phyloP scores from a whole-genome alignment of 2,888 invertebrate genomes.

The Athetis lepigone region DNA sequence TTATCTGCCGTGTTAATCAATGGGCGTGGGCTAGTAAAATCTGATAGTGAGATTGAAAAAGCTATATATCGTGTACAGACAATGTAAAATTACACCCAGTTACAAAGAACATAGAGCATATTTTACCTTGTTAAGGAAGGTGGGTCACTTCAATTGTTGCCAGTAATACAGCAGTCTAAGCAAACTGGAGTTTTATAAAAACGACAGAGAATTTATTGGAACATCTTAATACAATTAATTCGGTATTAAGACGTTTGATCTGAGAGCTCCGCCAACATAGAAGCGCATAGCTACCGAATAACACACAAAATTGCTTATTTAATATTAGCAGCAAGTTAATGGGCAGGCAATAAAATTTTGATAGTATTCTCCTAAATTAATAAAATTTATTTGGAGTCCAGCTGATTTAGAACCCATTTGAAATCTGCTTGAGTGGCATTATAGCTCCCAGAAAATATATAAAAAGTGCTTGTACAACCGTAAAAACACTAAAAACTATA shows the following conservation, averaged over 20 bases:
- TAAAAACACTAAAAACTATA: slow-evolving; percentile 46
- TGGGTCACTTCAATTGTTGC: slow-evolving; percentile 56
- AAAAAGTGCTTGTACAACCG: slow-evolving; percentile 34
- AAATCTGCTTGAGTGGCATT: slow-evolving; percentile 28
- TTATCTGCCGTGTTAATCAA: slow-evolving; percentile 86
- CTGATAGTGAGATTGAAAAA: slow-evolving; percentile 67
- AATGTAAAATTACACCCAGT: slow-evolving; percentile 48
- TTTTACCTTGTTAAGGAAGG: slow-evolving; percentile 41
- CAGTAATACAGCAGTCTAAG: slow-evolving; percentile 71
- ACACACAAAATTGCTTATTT: slow-evolving; percentile 25
- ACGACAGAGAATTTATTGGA: slow-evolving; percentile 82
- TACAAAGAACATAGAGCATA: slow-evolving; percentile 37
- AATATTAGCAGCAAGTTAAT: slow-evolving; percentile 31
- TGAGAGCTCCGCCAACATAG: slow-evolving; percentile 60
- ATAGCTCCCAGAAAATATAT: slow-evolving; percentile 38
- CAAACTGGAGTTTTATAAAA: slow-evolving; percentile 82
- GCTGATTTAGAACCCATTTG: slow-evolving; percentile 48
- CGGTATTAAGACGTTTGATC: slow-evolving; percentile 80
- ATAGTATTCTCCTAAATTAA: slow-evolving; percentile 40
- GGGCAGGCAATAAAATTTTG: slow-evolving; percentile 44
- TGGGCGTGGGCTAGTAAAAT: slow-evolving; percentile 85
- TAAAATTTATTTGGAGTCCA: slow-evolving; percentile 53
- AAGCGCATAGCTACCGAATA: slow-evolving; percentile 25
- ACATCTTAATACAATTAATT: slow-evolving; percentile 83
- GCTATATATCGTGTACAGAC: slow-evolving; percentile 44